Conservation (phyloP, 2,797 vertebrate genomes). For the Peromyscus attwateri region DNA sequence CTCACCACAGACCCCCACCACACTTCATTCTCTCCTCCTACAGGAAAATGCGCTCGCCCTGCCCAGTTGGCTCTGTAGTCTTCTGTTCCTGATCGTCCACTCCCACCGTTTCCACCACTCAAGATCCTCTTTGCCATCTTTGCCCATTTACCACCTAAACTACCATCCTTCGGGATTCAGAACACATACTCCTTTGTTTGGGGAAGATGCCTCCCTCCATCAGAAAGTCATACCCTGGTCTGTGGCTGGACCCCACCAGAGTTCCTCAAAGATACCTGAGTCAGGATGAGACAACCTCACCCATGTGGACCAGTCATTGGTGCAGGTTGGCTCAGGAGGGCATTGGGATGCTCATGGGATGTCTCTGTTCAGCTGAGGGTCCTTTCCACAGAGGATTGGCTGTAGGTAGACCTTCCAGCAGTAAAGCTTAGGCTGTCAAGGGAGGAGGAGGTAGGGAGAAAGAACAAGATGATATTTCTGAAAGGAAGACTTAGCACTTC, state of each 20-base stretch:
- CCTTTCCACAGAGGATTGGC: background rate
- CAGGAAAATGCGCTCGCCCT: background rate
- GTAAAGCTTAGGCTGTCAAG: background rate
- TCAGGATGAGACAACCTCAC: background rate
- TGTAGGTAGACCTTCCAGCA: background rate
- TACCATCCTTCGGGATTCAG: background rate
- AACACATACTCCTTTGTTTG: background rate
- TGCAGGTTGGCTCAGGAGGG: background rate
- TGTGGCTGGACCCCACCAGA: background rate
- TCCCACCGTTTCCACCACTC: background rate
- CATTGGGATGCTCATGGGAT: background rate
- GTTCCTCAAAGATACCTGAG: background rate
- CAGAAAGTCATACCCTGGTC: background rate
- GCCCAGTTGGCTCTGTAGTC: background rate
- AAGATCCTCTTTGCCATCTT: background rate
- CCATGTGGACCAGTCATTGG: background rate
- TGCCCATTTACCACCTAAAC: background rate
- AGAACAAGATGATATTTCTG: background rate
- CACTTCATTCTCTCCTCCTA: background rate
- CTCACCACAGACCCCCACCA: background rate
- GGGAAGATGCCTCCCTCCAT: background rate
- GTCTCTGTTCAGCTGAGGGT: background rate
- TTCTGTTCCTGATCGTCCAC: no score
- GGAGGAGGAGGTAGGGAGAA: background rate
- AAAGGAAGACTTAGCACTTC: background rate